These are phyloP conservation scores for Macrostomum lignano DNA, from an alignment of 1,140 invertebrate species.

Conservation along the genomic window DNA sequence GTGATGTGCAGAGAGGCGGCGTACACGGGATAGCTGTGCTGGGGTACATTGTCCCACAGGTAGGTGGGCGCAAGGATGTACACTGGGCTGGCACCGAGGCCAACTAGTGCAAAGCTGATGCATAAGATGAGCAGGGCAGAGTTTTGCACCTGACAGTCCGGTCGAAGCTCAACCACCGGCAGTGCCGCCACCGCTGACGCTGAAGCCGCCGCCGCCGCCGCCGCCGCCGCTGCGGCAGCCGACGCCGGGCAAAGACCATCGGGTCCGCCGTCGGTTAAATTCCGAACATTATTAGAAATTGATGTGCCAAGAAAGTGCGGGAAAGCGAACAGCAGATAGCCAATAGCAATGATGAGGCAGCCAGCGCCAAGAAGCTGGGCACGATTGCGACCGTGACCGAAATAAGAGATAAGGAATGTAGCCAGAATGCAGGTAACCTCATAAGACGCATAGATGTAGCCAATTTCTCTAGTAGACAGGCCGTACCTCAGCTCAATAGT, in stretches of 20 bases:
- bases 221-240: too few species aligned
- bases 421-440: constrained; percentile 12
- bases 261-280: too few species aligned
- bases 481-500: constrained; percentile 12
- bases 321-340: constrained; percentile 11
- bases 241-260: too few species aligned
- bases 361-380: constrained; percentile 9
- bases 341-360: constrained; percentile 11
- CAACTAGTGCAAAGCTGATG: constrained; percentile 11
- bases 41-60: constrained; percentile 12
- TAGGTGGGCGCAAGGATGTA: constrained; percentile 14
- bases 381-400: constrained; percentile 8
- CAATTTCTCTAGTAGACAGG: constrained; percentile 11
- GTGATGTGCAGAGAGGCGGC: constrained; percentile 8
- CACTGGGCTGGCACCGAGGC: constrained; percentile 12
- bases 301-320: constrained; percentile 12
- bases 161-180: too few species aligned
- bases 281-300: too few species aligned
- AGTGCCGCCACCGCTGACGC: too few species aligned
- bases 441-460: constrained; percentile 12
- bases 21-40: constrained; percentile 11
- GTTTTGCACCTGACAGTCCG: too few species aligned
- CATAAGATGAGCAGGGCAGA: too few species aligned
- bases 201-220: too few species aligned
- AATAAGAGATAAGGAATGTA: constrained; percentile 11